A percentile compares a stretch with the other conserved stretches of the same genome.
Conservation (phyloP, 2,113 vertebrate species). For the Melanerpes formicivorus region DNA sequence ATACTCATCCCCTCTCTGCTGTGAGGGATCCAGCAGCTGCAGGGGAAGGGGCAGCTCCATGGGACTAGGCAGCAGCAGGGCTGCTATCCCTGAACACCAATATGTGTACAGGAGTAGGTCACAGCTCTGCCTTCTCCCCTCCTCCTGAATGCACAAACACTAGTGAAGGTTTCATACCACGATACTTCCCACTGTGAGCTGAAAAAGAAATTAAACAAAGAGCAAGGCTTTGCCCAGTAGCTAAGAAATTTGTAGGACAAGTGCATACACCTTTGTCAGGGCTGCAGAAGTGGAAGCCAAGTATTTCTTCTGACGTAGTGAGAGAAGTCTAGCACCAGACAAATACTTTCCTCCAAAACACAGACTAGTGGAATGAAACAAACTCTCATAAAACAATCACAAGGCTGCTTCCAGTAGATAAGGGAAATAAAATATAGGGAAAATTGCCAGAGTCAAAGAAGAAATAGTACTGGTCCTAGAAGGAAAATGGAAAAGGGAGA, state of each 20-base stretch:
- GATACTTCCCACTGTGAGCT: neutral
- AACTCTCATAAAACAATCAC: neutral
- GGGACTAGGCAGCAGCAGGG: neutral
- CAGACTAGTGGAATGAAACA: neutral
- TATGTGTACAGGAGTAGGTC: neutral
- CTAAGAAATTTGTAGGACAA: neutral
- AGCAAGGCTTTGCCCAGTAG: neutral
- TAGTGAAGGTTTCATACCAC: neutral
- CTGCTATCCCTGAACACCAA: neutral
- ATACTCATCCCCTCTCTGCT: rapidly evolving
- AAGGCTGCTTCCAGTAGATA: neutral
- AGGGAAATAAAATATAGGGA: neutral
- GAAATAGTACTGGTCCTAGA: neutral
- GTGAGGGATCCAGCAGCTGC: neutral
- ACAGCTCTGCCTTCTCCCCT: neutral
- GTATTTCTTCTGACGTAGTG: neutral
- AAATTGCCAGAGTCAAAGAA: neutral
- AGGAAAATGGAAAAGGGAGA: neutral
- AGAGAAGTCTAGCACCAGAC: neutral
- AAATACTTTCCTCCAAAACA: neutral
- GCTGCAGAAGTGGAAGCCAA: neutral
- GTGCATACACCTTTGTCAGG: neutral
- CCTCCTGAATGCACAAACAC: neutral
- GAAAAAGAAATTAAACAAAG: neutral
- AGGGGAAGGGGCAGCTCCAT: rapidly evolving